These are phyloP conservation scores for Aphelinus atriplicis DNA, from an alignment of 1,140 invertebrate genomes.

Conservation along the genomic window DNA sequence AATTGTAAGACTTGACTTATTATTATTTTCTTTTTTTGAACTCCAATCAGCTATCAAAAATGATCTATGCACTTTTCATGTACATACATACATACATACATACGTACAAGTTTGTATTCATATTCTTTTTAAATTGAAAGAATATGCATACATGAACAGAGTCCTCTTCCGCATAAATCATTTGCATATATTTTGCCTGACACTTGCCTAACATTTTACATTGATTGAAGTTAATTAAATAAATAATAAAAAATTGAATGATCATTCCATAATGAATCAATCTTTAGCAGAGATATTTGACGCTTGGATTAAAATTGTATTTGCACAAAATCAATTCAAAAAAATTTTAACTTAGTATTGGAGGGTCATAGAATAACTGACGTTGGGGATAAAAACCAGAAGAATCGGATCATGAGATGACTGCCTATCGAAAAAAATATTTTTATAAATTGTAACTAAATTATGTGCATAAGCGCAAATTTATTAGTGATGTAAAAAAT, in stretches of 20 bases:
- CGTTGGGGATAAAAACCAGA: no score
- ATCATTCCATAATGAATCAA: constrained; percentile 8
- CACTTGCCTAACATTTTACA: constrained; percentile 26
- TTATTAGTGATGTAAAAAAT: constrained; percentile 3
- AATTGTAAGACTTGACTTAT: background rate
- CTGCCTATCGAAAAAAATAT: constrained; percentile 17
- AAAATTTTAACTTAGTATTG: no score
- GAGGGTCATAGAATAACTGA: no score
- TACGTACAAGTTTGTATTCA: no score
- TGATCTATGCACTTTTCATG: background rate
- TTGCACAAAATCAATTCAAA: constrained; percentile 14
- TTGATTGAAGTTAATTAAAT: constrained; percentile 4
- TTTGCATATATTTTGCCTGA: background rate
- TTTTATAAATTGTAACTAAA: constrained; percentile 35
- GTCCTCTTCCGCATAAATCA: background rate
- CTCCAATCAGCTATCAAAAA: background rate
- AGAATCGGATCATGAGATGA: constrained; percentile 3
- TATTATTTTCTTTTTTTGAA: background rate
- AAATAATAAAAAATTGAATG: constrained; percentile 7
- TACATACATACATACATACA: no score
- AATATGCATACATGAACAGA: background rate
- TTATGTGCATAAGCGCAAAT: constrained; percentile 6
- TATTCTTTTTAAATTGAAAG: background rate
- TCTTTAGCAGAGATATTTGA: background rate
- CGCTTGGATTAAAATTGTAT: constrained; percentile 9